A percentile compares a stretch with the other conserved stretches of the same genome.
Evolutionary conservation across 2,113 vertebrate species (phyloP).

Genomic region (Leucopternis melanops): DNA sequence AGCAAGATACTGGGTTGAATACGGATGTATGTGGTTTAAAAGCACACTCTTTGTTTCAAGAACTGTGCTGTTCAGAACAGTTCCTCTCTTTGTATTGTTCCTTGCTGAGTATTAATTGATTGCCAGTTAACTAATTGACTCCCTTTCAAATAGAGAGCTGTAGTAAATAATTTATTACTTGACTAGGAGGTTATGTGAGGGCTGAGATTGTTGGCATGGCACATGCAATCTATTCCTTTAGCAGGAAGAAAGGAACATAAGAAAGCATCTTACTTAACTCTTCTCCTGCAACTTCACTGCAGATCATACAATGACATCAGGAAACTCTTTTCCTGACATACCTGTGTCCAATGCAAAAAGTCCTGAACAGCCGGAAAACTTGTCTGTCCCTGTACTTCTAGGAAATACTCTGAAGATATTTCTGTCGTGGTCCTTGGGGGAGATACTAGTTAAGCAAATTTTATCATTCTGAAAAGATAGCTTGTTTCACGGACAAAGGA

Average conservation of each 20-base stretch:
- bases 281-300: not conserved
- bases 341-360: not conserved
- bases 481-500: not conserved
- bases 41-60: not conserved
- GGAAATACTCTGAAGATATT: not conserved
- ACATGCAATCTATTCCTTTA: not conserved
- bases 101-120: conserved; percentile 3
- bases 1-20: not conserved
- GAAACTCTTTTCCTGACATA: not conserved
- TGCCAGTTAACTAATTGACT: not conserved
- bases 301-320: not conserved
- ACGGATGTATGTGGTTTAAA: not conserved
- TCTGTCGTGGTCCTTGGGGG: not conserved
- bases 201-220: not conserved
- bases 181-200: not conserved
- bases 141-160: not conserved
- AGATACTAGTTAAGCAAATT: not conserved
- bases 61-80: not conserved
- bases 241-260: not conserved
- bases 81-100: not conserved
- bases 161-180: not conserved
- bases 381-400: not conserved
- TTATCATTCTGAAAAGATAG: not conserved
- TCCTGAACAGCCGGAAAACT: not conserved
- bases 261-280: not conserved